Conservation (phyloP, 2,888 invertebrate genomes). For the Tipula lateralis region DNA sequence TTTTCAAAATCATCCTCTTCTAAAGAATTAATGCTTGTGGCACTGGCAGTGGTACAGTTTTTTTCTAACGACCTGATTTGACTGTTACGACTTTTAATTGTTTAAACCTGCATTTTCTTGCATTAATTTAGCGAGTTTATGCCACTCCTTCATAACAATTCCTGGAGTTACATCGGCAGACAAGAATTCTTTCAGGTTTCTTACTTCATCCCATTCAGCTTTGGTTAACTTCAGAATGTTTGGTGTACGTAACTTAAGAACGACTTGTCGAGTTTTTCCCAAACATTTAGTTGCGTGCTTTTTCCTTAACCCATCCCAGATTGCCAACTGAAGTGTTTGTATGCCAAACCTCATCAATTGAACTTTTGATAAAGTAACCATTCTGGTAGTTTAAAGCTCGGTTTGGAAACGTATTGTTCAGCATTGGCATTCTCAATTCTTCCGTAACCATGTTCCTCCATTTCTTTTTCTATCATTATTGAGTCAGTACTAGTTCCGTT, state of each 20-base stretch:
- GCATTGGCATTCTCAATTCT: background rate
- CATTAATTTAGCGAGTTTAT: background rate
- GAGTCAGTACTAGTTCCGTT: background rate
- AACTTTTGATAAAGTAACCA: slow-evolving; percentile 12
- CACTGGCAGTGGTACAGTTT: background rate
- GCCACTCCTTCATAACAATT: background rate
- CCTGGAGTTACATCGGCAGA: background rate
- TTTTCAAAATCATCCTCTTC: background rate
- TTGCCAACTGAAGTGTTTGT: background rate
- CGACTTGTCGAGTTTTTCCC: background rate
- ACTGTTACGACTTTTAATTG: background rate
- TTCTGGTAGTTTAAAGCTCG: background rate
- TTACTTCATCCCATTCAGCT: background rate
- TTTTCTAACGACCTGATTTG: background rate
- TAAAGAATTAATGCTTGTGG: background rate
- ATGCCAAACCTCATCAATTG: background rate
- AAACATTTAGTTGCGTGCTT: background rate
- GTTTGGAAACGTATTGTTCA: background rate
- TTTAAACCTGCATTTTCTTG: background rate
- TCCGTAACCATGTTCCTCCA: background rate
- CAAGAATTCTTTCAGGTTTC: background rate
- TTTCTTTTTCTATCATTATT: background rate
- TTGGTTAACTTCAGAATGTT: background rate
- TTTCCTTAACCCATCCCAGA: slow-evolving; percentile 25
- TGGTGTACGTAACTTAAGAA: background rate